These are phyloP conservation scores for Acronicta psi DNA, from an alignment of 2,888 invertebrate genomes.

Conservation along the genomic window DNA sequence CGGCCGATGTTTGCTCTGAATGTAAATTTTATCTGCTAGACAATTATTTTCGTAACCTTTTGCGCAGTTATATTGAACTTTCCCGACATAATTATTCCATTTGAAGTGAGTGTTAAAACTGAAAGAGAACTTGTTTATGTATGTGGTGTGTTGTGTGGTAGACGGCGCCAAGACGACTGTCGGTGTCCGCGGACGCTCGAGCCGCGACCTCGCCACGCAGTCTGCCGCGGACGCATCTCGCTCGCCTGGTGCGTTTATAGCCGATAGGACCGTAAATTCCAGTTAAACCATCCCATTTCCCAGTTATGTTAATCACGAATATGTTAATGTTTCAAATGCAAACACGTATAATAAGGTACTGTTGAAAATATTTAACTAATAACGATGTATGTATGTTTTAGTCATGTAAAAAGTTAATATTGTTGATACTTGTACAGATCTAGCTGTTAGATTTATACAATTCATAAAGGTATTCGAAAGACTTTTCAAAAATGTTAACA, in stretches of 20 bases:
- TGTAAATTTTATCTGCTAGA: slow-evolving; percentile 77
- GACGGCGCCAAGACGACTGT: slow-evolving; percentile 75
- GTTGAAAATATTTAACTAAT: slow-evolving; percentile 4
- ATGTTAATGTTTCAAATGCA: slow-evolving; percentile 26
- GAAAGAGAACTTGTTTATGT: slow-evolving; percentile 47
- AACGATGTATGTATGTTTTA: background rate
- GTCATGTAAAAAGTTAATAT: slow-evolving; percentile 11
- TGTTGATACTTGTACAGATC: slow-evolving; percentile 13
- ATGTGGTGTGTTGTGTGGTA: slow-evolving; percentile 47
- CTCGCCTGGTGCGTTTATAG: slow-evolving; percentile 68
- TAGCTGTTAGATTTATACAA: slow-evolving; percentile 51
- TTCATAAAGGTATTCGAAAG: slow-evolving; percentile 63
- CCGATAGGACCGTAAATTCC: slow-evolving; percentile 53
- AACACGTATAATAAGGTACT: slow-evolving; percentile 11
- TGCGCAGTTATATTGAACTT: slow-evolving; percentile 21
- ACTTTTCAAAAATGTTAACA: slow-evolving; percentile 83
- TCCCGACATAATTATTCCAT: slow-evolving; percentile 15
- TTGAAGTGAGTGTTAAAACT: slow-evolving; percentile 27
- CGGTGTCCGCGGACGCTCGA: slow-evolving; percentile 56
- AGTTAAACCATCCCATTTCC: slow-evolving; percentile 32
- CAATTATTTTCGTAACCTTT: slow-evolving; percentile 58
- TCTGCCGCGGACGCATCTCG: slow-evolving; percentile 72
- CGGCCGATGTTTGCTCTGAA: slow-evolving; percentile 83
- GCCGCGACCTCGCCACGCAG: slow-evolving; percentile 76
- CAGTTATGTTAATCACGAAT: slow-evolving; percentile 31